A percentile compares a stretch with the other conserved stretches of the same genome.
phyloP scores from a whole-genome alignment of 1,140 invertebrate genomes.

The Acromyrmex echinatior region DNA sequence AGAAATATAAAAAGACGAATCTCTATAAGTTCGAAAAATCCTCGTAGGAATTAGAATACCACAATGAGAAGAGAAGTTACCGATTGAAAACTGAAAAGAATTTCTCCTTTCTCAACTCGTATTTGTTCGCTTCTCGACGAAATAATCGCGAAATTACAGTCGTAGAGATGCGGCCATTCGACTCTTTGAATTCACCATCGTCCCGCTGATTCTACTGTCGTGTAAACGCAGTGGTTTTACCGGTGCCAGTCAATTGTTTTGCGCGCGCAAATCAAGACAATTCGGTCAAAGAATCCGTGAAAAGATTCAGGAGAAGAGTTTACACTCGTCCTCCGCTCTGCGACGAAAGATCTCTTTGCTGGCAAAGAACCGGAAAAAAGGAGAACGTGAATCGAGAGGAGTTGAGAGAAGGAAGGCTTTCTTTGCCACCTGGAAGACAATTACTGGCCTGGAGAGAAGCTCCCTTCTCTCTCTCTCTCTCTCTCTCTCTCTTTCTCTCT shows the following conservation, averaged over 20 bases:
- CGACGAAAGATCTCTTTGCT: slow-evolving; percentile 59
- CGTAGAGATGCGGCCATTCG: slow-evolving; percentile 17
- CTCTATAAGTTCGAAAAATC: not conserved
- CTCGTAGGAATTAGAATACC: not conserved
- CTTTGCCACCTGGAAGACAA: slow-evolving; percentile 64
- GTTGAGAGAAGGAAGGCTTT: slow-evolving; percentile 52
- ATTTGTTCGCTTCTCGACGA: slow-evolving; percentile 32
- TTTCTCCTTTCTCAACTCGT: not conserved
- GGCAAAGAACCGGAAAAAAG: slow-evolving; percentile 31
- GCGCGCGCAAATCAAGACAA: slow-evolving; percentile 41
- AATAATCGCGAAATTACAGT: slow-evolving; percentile 54
- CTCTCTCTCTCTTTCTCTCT: not conserved
- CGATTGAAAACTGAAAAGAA: not conserved
- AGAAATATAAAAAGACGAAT: slow-evolving; percentile 8
- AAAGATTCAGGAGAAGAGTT: slow-evolving; percentile 64
- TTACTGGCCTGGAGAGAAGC: slow-evolving; percentile 44
- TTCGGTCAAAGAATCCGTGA: slow-evolving; percentile 40
- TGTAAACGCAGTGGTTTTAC: slow-evolving; percentile 49
- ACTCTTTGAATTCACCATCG: slow-evolving; percentile 26
- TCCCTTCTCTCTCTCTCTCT: not conserved
- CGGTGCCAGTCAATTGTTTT: slow-evolving; percentile 7
- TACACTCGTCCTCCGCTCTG: slow-evolving; percentile 59
- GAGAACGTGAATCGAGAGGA: slow-evolving; percentile 28
- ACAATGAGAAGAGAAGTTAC: not conserved
- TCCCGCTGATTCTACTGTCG: slow-evolving; percentile 43